Percentiles rank a stretch among this genome's conserved stretches.
These are phyloP conservation scores for Arizona elegans DNA, from an alignment of 2,113 vertebrate species.

Conservation along the genomic window DNA sequence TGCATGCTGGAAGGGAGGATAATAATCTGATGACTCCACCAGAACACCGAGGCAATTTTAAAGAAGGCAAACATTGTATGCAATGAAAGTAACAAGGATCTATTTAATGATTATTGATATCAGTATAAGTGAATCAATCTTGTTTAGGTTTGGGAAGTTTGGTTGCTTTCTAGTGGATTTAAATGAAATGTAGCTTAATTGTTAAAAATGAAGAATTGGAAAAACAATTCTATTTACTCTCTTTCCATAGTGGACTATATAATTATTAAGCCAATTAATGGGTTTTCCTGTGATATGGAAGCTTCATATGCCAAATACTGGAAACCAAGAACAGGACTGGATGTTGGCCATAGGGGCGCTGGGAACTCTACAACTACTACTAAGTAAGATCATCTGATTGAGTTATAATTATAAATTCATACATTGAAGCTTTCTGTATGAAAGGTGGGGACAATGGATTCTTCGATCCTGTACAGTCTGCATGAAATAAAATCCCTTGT, in stretches of 20 bases:
- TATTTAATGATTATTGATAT: background rate
- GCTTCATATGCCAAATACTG: conserved; percentile 89
- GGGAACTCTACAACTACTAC: conserved; percentile 84
- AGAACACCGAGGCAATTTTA: background rate
- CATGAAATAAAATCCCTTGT: background rate
- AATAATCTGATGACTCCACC: background rate
- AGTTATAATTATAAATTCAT: background rate
- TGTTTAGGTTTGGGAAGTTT: background rate
- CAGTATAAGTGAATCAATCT: background rate
- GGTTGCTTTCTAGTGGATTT: background rate
- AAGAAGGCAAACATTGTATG: background rate
- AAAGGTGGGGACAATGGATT: background rate
- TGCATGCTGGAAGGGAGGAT: background rate
- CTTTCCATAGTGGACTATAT: conserved; percentile 86
- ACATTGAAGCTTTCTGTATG: background rate
- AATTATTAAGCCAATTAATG: conserved; percentile 86
- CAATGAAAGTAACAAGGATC: background rate
- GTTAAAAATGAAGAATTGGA: background rate
- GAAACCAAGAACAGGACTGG: conserved; percentile 84
- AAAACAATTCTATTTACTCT: background rate
- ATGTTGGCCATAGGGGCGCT: conserved; percentile 93
- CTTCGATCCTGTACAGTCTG: background rate
- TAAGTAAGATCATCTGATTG: conserved; percentile 73
- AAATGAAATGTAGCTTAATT: background rate
- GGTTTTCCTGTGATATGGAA: conserved; percentile 83